Base-by-base conservation (phyloP, 2,113 vertebrate species). In the Aldabrachelys gigantea region DNA sequence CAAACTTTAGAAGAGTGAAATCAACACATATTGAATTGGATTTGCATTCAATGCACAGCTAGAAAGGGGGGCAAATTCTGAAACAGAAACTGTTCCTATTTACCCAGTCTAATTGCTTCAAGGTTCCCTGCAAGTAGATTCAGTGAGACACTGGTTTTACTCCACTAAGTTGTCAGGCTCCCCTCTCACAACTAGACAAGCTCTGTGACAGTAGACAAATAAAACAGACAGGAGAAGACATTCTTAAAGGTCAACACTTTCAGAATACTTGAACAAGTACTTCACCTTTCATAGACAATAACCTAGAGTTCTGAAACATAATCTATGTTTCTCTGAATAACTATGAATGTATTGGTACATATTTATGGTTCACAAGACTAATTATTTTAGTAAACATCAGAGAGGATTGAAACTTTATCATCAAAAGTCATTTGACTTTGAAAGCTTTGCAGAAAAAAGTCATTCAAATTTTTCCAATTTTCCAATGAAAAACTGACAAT, bases 31-130 rank as follows among this genome's bases (percentile, higher is more conserved):
- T 92, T 92, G 50, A 8, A 50, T 86, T 97, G 94, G 95, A 87
- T 97, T 57, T 95, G 84, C 72, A 93, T 95, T 96, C 93, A 94
- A 88, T 57, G 93, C 2, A 6, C 19, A 76, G 87, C 89, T 95
- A 92, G 93, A 92, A 92, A 94, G 82, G 89, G 19, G 84, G 89
- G 80, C 85, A 96, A 81, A 57, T 94, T 96, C 93, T 97, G 91
- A 96, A 83, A 75, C 88, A 90, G 41, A 49, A 72, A 57, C 82
- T 89, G 80, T 93, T 92, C 92, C 88, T 97, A 95, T 97, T 97
- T 97, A 96, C 92, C 80, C 47, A 93, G 54, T 83, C 84, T 94
- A 97, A 96, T 95, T 96, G 94, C 91, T 93, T 96, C 91, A 94
- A 80, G 82, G 56, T 95, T 95, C 80, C 87, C 94, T 88, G 89